Conservation (phyloP, 2,797 vertebrate genomes). For the Streptopelia turtur region DNA sequence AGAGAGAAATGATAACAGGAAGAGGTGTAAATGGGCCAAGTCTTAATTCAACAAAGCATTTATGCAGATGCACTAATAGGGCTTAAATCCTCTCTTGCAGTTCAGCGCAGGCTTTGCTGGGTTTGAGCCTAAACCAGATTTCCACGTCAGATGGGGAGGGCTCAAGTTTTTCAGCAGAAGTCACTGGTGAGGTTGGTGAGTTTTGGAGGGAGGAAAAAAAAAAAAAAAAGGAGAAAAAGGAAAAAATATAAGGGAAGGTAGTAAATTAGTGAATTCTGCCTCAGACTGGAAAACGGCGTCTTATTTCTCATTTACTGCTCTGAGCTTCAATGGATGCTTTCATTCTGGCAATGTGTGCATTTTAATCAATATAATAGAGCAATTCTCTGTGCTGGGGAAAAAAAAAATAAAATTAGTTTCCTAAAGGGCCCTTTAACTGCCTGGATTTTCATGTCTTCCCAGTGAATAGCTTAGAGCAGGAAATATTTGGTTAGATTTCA, state of each 20-base stretch:
- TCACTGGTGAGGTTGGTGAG: neutral
- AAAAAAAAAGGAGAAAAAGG: too few relatives aligned
- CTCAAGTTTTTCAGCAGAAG: neutral
- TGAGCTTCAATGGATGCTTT: neutral
- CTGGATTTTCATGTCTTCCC: neutral
- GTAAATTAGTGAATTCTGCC: neutral
- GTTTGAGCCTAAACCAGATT: neutral
- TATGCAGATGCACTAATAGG: neutral
- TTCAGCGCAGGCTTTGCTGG: neutral
- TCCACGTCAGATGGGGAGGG: neutral
- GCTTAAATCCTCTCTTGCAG: neutral
- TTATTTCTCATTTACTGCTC: neutral
- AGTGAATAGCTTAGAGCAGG: neutral
- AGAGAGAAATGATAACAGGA: slow-evolving; percentile 1
- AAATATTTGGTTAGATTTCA: neutral
- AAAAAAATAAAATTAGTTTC: neutral
- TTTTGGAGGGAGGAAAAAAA: neutral
- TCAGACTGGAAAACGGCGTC: neutral
- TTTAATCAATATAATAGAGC: neutral
- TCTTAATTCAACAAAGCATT: neutral
- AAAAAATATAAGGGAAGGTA: neutral
- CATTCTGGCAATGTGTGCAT: neutral
- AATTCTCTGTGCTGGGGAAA: neutral
- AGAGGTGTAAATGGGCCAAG: neutral
- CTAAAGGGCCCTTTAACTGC: neutral